Percentiles rank a stretch among this genome's conserved stretches.
These are phyloP conservation scores for Stenopsyche tienmushanensis DNA, from an alignment of 1,140 invertebrate species.

Conservation along the genomic window DNA sequence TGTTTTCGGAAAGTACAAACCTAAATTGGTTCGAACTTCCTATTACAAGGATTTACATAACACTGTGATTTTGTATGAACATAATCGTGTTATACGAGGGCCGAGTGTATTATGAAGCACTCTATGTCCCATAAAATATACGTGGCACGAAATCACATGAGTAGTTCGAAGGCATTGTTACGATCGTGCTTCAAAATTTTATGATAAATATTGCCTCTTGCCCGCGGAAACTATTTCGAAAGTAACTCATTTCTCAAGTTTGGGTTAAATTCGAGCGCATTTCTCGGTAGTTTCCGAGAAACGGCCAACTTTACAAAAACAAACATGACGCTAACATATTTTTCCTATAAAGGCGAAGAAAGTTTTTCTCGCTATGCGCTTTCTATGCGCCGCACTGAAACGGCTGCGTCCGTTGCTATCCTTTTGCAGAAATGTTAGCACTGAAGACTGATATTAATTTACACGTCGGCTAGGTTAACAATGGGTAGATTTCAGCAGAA, in stretches of 20 bases:
- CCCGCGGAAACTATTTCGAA: neutral
- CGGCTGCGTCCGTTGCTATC: neutral
- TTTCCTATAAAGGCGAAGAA: neutral
- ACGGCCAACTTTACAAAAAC: slow-evolving; percentile 6
- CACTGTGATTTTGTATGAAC: too few relatives aligned
- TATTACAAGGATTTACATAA: too few relatives aligned
- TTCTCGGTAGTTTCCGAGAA: neutral
- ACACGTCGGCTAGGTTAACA: neutral
- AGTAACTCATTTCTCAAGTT: neutral
- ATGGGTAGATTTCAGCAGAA: too few relatives aligned
- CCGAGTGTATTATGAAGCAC: too few relatives aligned
- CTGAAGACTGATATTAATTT: slow-evolving; percentile 3
- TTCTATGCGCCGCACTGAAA: neutral
- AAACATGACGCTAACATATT: slow-evolving; percentile 6
- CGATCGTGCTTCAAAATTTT: slow-evolving; percentile 8
- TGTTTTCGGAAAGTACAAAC: too few relatives aligned
- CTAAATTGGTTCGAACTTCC: too few relatives aligned
- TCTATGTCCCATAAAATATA: too few relatives aligned
- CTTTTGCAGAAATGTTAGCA: neutral
- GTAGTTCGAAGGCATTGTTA: neutral
- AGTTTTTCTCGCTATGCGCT: slow-evolving; percentile 1
- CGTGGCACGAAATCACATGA: too few relatives aligned
- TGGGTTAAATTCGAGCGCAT: slow-evolving; percentile 5
- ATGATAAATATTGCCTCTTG: slow-evolving; percentile 9
- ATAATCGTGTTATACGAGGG: too few relatives aligned